Base-by-base conservation (phyloP, 2,797 vertebrate species). In the Syngnathus rostellatus region DNA sequence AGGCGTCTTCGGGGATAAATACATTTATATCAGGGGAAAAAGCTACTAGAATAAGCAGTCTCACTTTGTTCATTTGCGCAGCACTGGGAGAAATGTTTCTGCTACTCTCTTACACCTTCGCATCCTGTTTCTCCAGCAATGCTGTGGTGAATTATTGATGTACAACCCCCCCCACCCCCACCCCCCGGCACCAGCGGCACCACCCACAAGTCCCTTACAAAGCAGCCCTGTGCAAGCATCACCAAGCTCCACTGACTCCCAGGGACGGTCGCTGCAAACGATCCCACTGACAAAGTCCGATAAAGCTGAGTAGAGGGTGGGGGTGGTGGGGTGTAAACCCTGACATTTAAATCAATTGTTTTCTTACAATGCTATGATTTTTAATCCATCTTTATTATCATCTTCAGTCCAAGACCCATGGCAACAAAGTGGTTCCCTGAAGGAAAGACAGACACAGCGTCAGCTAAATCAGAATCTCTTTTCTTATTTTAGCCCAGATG, bases 311-410 rank as follows among this genome's bases (percentile, higher is more conserved):
- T 64, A 37, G 70, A 16, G 45, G 45, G 45, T 46, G 45, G 45
- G 16, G 83, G 66, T n/a, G n/a, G n/a, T n/a, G n/a, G n/a, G n/a
- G n/a, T n/a, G 82, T 78, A 83, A 77, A 80, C 80, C 78, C 74
- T 86, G 86, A 87, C 87, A 88, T 88, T 88, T 86, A 86, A 91
- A 89, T 88, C 88, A 89, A 89, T 89, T 79, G 79, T 80, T 81
- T 80, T 76, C 69, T 76, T 73, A 72, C 72, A 79, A 84, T 72
- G 81, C 81, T 81, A 77, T 78, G 74, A 83, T 84, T 86, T 85
- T 85, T 68, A 79, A 85, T 74, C 72, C 71, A 68, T 87, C 80
- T 85, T 86, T 88, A 87, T 88, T 82, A 78, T 71, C 60, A 75
- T 78, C 61, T 68, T 72, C 50, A 38, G 54, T n/a, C 72, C 72